Conservation (phyloP, 2,888 invertebrate species). For the Synergus umbraculus region DNA sequence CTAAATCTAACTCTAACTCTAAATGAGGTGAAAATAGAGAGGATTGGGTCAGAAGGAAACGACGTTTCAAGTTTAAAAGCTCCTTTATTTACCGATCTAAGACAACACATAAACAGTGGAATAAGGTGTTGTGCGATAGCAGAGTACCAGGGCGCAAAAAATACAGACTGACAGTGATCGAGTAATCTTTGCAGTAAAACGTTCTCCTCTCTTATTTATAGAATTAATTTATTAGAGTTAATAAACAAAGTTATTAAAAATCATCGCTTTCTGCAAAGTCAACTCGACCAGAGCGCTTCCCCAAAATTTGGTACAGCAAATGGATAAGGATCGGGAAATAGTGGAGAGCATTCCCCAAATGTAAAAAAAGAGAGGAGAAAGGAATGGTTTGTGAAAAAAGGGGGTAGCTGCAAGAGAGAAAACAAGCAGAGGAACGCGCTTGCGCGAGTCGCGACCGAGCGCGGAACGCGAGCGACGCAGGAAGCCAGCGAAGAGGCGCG, state of each 20-base stretch:
- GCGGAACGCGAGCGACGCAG: constrained; percentile 71
- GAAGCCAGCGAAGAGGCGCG: constrained; percentile 72
- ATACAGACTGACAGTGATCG: constrained; percentile 22
- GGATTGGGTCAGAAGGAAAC: constrained; percentile 56
- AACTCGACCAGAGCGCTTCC: constrained; percentile 22
- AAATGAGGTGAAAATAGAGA: constrained; percentile 44
- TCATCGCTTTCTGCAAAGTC: constrained; percentile 20
- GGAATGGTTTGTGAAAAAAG: constrained; percentile 12
- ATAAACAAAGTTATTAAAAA: not conserved
- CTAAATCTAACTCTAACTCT: constrained; percentile 1
- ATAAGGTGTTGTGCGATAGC: constrained; percentile 28
- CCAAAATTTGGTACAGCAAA: constrained; percentile 19
- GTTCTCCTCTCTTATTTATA: not conserved
- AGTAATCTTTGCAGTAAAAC: constrained; percentile 27
- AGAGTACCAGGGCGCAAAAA: constrained; percentile 17
- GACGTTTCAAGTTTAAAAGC: constrained; percentile 52
- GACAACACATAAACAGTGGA: constrained; percentile 52
- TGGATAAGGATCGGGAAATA: constrained; percentile 3
- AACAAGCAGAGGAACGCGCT: constrained; percentile 55
- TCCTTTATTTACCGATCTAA: constrained; percentile 58
- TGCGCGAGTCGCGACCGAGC: constrained; percentile 68
- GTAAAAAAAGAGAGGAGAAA: not conserved
- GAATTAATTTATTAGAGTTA: not conserved
- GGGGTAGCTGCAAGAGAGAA: constrained; percentile 39
- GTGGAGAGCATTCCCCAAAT: constrained; percentile 14